Base-by-base conservation (phyloP, 2,888 invertebrate genomes). In the Germaria angustata region DNA sequence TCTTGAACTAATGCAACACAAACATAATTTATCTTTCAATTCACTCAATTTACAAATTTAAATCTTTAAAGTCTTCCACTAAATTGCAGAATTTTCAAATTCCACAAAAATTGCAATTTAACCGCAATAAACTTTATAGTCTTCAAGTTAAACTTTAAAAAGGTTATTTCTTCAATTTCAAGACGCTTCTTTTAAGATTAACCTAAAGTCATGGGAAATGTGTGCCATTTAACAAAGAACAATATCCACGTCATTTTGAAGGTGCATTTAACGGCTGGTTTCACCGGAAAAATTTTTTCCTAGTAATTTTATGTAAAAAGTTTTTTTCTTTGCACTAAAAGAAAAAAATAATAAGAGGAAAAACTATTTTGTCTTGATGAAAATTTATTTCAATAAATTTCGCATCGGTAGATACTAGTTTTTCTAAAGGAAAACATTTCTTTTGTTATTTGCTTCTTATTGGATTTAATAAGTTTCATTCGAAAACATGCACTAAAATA, bases 121-220 rank as follows among this genome's bases (percentile, higher is more conserved):
- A 9, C 55, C 28, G 49, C 57, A 39, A 59, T 76, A 68, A 76
- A 68, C 66, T 76, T 76, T 76, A 68, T 76, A 68, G 41, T 59
- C 68, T 76, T 76, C 41, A 32, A 59, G 28, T 34, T 68, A 34
- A 76, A 51, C 59, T 76, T 68, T 49, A 59, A 59, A 44, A 55
- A 53, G 8, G 7, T 28, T n/a, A 46, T 15, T 22, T 41, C 22
- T 32, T 7, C 9, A 9, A 24, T 51, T 65, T 44, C 9, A 46
- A 65, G 44, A 34, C 65, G 75, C 55, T 44, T 61, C 28, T 55
- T 65, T n/a, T 44, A 53, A 63, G 44, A n/a, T 17, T 5, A 41
- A 51, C 34, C 20, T 44, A 36, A 63, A 71, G 28, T 49, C 78
- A 65, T 78, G 78, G 44, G 78, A 78, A 78, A 39, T 65, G 36